Evolutionary conservation across 2,888 invertebrate genomes (phyloP), one percentile per base, ranked within the genome.

Genomic region (Aleiodes alternator): DNA sequence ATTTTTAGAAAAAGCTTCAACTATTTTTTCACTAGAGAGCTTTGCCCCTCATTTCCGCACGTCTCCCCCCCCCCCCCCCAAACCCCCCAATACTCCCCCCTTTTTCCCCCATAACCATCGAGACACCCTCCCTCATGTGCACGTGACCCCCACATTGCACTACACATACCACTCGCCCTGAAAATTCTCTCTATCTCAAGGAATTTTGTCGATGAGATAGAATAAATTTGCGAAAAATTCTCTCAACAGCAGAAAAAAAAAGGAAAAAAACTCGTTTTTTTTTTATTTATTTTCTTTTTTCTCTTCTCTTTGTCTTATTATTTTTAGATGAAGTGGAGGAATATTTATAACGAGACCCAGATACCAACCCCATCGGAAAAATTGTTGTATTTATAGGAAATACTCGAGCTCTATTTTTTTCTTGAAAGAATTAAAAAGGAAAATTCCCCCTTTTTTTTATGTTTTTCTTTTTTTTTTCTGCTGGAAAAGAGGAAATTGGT

Each of bases 341-440:
- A 51, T 69, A 53, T 55, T 69, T 38, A 55, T 69, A 69, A 31
- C 53, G 56, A 55, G 55, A 69, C 69, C 69, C 69, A 69, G 69
- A 69, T 69, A 34, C 16, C 56, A 23, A 69, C 55, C 56, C 56
- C 56, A 69, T 69, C 38, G 56, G 69, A 69, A 69, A 69, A 66
- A 34, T 12, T 55, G n/a, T 16, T 8, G n/a, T 69, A 69, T 53
- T 69, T 38, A 53, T 55, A 53, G 69, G 8, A 23, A 69, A 69
- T 16, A 16, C 6, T 55, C 55, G 16, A 55, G 14, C 55, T 16
- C 7, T 55, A 9, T 55, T 55, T n/a, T 16, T 16, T 16, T 16
- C 14, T 55, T 43, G 2, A n/a, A 12, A 38, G 31, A 12, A 31
- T 57, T 57, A 16, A 11, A 29, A 31, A n/a, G 31, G 31, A 57